These are phyloP conservation scores for Zoanthus sociatus DNA, from an alignment of 92 coral and sea anemone species.

Conservation along the genomic window DNA sequence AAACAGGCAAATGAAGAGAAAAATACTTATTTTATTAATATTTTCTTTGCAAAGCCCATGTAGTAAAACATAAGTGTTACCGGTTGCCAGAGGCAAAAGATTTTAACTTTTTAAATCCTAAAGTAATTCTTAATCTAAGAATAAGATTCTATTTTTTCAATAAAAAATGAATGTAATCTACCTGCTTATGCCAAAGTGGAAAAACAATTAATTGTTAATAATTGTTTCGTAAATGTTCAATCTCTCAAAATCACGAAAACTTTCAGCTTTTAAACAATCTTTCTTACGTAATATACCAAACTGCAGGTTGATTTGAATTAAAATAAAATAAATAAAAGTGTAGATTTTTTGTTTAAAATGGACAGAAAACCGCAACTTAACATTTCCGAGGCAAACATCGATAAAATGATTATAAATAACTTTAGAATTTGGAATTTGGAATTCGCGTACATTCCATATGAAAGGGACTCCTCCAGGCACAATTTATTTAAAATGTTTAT, in stretches of 20 bases:
- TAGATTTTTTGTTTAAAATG: too few relatives aligned
- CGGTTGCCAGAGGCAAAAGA: not conserved
- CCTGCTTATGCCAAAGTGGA: not conserved
- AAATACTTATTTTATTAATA: not conserved
- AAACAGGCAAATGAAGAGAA: not conserved
- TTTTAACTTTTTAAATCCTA: not conserved
- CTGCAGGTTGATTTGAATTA: not conserved
- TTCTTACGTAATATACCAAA: not conserved
- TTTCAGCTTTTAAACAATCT: not conserved
- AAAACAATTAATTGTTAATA: not conserved
- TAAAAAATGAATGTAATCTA: not conserved
- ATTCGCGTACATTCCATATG: too few relatives aligned
- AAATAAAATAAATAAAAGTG: too few relatives aligned
- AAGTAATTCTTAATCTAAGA: constrained; percentile 11
- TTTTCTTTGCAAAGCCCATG: not conserved
- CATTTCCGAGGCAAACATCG: too few relatives aligned
- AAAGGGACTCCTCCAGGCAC: too few relatives aligned
- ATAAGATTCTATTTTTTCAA: not conserved
- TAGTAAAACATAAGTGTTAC: not conserved
- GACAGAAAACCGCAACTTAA: too few relatives aligned
- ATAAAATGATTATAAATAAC: too few relatives aligned
- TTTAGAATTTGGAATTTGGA: too few relatives aligned
- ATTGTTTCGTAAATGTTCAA: not conserved
- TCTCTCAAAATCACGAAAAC: not conserved
- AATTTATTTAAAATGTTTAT: too few relatives aligned